Evolutionary conservation across 92 coral and sea anemone species (phyloP).

Genomic region (Porites evermanni): DNA sequence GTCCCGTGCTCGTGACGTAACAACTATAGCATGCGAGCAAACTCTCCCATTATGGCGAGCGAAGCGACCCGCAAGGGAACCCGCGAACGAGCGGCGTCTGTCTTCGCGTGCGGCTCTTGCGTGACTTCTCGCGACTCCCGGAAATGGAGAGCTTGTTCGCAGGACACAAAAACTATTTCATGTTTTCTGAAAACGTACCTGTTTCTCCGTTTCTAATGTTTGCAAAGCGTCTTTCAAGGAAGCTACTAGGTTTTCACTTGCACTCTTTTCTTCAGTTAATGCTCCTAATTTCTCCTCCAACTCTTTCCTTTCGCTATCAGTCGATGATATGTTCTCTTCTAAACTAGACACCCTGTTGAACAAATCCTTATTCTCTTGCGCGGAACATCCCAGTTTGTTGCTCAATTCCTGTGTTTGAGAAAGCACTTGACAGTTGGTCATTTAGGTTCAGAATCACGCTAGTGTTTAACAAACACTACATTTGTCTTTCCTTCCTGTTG

Average conservation of each 20-base stretch:
- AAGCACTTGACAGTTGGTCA: too few species aligned
- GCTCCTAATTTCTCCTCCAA: conserved; percentile 33
- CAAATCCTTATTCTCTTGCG: conserved; percentile 44
- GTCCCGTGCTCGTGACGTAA: too few species aligned
- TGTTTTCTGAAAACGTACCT: conserved; percentile 16
- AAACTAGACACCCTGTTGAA: conserved; percentile 34
- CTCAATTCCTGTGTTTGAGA: conserved; percentile 50
- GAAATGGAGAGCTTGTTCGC: too few species aligned
- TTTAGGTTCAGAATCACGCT: too few species aligned
- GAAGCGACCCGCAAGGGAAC: too few species aligned
- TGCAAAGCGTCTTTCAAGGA: conserved; percentile 35
- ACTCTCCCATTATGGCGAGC: too few species aligned
- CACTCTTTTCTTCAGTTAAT: conserved; percentile 39
- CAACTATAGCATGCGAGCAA: too few species aligned
- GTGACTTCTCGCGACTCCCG: too few species aligned
- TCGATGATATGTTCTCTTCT: conserved; percentile 21
- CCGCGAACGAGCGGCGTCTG: too few species aligned
- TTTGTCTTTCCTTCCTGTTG: too few species aligned
- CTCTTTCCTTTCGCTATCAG: conserved; percentile 39
- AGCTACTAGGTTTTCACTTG: conserved; percentile 31
- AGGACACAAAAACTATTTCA: background rate
- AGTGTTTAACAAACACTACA: too few species aligned
- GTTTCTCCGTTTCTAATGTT: conserved; percentile 39
- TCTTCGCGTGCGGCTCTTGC: too few species aligned
- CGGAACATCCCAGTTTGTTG: conserved; percentile 10